phyloP scores from a whole-genome alignment of 2,888 invertebrate genomes.

The Anaspis maculata region DNA sequence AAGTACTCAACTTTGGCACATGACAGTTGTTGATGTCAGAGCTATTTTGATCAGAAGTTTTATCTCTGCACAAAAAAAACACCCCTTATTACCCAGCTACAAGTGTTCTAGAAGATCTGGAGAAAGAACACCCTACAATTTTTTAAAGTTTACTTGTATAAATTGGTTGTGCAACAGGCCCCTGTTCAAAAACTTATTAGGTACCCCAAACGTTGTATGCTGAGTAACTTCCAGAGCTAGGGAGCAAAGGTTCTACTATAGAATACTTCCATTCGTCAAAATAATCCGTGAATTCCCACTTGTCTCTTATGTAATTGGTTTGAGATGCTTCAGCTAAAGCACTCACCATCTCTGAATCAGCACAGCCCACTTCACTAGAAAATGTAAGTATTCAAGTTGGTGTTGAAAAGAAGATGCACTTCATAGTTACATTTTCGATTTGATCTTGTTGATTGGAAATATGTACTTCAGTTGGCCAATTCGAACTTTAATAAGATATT shows the following conservation, averaged over 20 bases:
- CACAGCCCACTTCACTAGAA: slow-evolving; percentile 27
- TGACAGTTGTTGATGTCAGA: too few relatives aligned
- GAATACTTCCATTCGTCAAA: slow-evolving; percentile 63
- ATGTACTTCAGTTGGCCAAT: slow-evolving; percentile 59
- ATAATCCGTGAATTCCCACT: slow-evolving; percentile 68
- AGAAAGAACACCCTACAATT: too few relatives aligned
- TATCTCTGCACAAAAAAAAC: too few relatives aligned
- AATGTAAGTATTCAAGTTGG: too few relatives aligned
- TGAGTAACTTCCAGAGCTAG: slow-evolving; percentile 76
- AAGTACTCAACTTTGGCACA: too few relatives aligned
- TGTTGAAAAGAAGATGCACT: not conserved
- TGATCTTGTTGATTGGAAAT: slow-evolving; percentile 56
- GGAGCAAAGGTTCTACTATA: slow-evolving; percentile 77
- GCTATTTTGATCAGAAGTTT: too few relatives aligned
- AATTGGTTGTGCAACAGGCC: slow-evolving; percentile 41
- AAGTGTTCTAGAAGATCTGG: too few relatives aligned
- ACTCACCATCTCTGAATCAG: slow-evolving; percentile 33
- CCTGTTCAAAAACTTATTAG: not conserved
- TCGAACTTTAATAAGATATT: slow-evolving; percentile 48
- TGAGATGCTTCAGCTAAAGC: slow-evolving; percentile 62
- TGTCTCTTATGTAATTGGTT: slow-evolving; percentile 70
- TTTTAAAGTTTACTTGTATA: slow-evolving; percentile 47
- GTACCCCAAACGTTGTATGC: slow-evolving; percentile 70
- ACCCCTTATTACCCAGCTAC: too few relatives aligned
- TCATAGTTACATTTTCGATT: slow-evolving; percentile 43